A percentile compares a stretch with the other conserved stretches of the same genome.
phyloP scores from a whole-genome alignment of 2,797 vertebrate genomes.

The Selene dorsalis region DNA sequence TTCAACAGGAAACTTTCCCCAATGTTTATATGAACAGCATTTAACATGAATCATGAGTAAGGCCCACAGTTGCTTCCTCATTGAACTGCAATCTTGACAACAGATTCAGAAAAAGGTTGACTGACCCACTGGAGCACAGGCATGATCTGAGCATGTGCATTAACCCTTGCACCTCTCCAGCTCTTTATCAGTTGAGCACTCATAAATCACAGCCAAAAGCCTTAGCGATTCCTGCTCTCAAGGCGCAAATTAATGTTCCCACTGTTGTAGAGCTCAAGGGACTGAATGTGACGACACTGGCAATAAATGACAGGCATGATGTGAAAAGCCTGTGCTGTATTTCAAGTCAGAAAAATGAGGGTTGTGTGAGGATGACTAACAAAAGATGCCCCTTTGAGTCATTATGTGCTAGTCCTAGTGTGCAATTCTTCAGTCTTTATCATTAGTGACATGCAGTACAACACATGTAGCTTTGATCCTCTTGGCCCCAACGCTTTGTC shows the following conservation, averaged over 20 bases:
- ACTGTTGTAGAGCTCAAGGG: constrained; percentile 28
- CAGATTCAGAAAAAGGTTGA: not conserved
- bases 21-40: constrained; percentile 21
- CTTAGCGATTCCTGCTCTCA: constrained; percentile 29
- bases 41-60: constrained; percentile 3
- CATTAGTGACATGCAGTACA: constrained; percentile 29
- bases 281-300: constrained; percentile 14
- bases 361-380: constrained; percentile 18
- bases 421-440: constrained; percentile 41
- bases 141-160: constrained; percentile 38
- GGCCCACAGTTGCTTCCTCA: constrained; percentile 11
- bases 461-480: constrained; percentile 64
- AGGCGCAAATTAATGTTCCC: constrained; percentile 52
- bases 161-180: not conserved
- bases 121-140: constrained; percentile 10
- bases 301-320: constrained; percentile 19
- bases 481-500: constrained; percentile 20
- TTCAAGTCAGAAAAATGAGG: constrained; percentile 20
- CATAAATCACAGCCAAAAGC: constrained; percentile 28
- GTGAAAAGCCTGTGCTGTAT: constrained; percentile 6
- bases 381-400: constrained; percentile 27
- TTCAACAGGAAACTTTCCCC: constrained; percentile 35
- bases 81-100: constrained; percentile 2
- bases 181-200: constrained; percentile 46
- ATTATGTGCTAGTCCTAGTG: not conserved